Conservation (phyloP, 2,888 invertebrate genomes). For the Eupithecia tripunctaria region DNA sequence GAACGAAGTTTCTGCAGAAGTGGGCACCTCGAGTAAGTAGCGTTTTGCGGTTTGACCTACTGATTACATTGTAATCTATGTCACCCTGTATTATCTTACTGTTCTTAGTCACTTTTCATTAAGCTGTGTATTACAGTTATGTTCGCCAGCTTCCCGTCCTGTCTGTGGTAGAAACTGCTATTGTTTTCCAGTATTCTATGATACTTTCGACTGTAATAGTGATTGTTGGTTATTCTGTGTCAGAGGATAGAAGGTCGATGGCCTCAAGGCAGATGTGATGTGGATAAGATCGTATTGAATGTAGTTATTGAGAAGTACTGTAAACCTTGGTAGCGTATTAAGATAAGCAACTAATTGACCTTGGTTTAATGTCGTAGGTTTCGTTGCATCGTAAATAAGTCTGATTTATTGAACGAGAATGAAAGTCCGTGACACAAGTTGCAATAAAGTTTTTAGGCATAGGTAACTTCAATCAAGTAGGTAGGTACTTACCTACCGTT, state of each 20-base stretch:
- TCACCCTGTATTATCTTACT: slow-evolving; percentile 11
- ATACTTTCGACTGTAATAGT: background rate
- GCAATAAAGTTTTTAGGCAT: too few relatives aligned
- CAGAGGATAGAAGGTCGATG: slow-evolving; percentile 12
- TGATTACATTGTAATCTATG: slow-evolving; percentile 19
- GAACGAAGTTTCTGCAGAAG: slow-evolving; percentile 79
- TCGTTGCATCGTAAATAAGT: too few relatives aligned
- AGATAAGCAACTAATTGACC: background rate
- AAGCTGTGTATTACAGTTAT: slow-evolving; percentile 1
- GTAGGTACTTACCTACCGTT: too few relatives aligned
- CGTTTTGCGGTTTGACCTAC: slow-evolving; percentile 46
- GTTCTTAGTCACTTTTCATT: slow-evolving; percentile 19
- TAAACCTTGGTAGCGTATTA: background rate
- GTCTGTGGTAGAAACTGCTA: background rate
- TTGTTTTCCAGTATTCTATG: background rate
- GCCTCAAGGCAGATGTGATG: slow-evolving; percentile 19
- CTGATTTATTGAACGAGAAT: too few relatives aligned
- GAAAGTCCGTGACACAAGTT: too few relatives aligned
- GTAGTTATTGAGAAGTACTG: too few relatives aligned
- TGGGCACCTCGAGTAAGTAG: slow-evolving; percentile 79
- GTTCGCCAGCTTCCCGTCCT: background rate
- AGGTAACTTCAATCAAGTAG: too few relatives aligned
- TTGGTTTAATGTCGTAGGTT: too few relatives aligned
- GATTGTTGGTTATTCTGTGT: slow-evolving; percentile 18
- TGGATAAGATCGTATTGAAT: slow-evolving; percentile 2